A percentile compares a stretch with the other conserved stretches of the same genome.
Evolutionary conservation across 2,797 vertebrate genomes (phyloP).

Genomic region (Craterocephalus amniculus): DNA sequence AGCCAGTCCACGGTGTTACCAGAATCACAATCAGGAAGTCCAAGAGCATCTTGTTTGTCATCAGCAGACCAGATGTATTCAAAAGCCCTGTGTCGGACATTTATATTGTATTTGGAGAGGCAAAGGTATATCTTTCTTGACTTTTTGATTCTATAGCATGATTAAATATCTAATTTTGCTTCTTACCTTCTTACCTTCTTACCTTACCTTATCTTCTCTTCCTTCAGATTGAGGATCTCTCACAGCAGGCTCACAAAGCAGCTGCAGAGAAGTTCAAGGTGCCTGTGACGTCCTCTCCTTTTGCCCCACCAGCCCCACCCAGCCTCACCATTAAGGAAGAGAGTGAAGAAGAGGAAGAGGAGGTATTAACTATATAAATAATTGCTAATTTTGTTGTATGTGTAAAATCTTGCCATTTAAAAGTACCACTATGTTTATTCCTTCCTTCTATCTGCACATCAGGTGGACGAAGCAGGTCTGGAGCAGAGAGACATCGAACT

Average conservation of each 20-base stretch:
- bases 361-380: conserved; percentile 74
- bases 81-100: conserved; percentile 97
- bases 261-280: conserved; percentile 99
- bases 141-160: not conserved
- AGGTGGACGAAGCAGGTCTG: conserved; percentile 93
- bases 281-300: conserved; percentile 88
- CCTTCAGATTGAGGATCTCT: conserved; percentile 94
- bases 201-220: not conserved
- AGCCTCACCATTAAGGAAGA: conserved; percentile 90
- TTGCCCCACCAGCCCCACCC: conserved; percentile 86
- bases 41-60: conserved; percentile 98
- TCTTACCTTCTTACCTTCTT: not conserved
- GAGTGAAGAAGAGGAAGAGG: conserved; percentile 93
- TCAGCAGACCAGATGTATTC: conserved; percentile 96
- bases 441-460: conserved; percentile 20
- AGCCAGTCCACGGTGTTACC: conserved; percentile 95
- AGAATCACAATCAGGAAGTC: conserved; percentile 98
- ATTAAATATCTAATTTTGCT: not conserved
- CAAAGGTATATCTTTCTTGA: conserved; percentile 80
- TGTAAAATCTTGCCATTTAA: not conserved
- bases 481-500: conserved; percentile 95
- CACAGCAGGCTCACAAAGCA: conserved; percentile 97
- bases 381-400: not conserved
- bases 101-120: conserved; percentile 97
- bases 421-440: not conserved